These are phyloP conservation scores for Oreochromis spilurus DNA, from an alignment of 2,113 vertebrate genomes.

Conservation along the genomic window DNA sequence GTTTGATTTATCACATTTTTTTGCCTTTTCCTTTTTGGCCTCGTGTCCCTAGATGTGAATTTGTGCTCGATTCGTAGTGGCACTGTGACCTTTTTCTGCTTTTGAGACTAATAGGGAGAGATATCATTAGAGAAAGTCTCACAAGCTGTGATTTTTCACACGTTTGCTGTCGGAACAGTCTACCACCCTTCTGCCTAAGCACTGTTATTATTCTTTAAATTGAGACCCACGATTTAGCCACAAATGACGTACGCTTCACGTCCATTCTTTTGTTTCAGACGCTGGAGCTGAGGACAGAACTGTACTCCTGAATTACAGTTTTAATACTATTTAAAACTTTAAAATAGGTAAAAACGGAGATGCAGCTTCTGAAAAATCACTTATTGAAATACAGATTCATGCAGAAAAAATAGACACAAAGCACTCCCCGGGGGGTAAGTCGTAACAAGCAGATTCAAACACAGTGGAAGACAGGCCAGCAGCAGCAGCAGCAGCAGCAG, in stretches of 20 bases:
- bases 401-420: neutral
- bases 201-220: neutral
- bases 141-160: conserved; percentile 49
- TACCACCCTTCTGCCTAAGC: neutral
- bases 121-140: conserved; percentile 29
- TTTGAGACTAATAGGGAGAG: conserved; percentile 44
- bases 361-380: neutral
- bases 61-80: neutral
- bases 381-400: rapidly evolving
- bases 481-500: neutral
- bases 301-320: rapidly evolving
- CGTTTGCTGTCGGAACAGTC: conserved; percentile 8
- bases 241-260: neutral
- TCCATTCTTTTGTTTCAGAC: neutral
- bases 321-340: neutral
- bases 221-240: neutral
- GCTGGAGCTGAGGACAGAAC: neutral
- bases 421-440: neutral
- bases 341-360: neutral
- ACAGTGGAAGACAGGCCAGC: neutral
- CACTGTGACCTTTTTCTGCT: conserved; percentile 38
- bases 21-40: neutral
- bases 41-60: neutral
- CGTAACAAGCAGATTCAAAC: neutral
- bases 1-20: neutral